Conservation (phyloP, 2,888 invertebrate genomes). For the Rhagium mordax region DNA sequence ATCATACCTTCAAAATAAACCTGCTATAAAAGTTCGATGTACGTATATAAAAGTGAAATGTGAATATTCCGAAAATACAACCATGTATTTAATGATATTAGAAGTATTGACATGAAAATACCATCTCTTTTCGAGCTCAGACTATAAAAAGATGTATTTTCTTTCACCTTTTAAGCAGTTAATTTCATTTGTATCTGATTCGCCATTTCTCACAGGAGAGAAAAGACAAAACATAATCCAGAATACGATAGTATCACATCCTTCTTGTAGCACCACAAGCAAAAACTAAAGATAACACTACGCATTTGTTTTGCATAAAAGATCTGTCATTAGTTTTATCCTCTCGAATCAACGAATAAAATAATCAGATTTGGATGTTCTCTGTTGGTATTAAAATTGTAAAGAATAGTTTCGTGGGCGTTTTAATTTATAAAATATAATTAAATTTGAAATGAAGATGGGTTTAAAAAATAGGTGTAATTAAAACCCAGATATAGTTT, state of each 20-base stretch:
- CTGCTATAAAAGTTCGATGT: no score
- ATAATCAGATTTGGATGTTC: not conserved
- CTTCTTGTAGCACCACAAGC: slow-evolving; percentile 2
- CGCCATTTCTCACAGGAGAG: slow-evolving; percentile 33
- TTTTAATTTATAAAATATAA: no score
- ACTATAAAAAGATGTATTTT: not conserved
- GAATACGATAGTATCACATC: slow-evolving; percentile 21
- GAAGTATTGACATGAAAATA: no score
- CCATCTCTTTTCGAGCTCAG: not conserved
- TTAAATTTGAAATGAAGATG: no score
- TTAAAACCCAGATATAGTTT: no score
- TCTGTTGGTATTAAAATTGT: no score
- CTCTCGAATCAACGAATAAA: not conserved
- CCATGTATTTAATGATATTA: no score
- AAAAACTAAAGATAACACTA: slow-evolving; percentile 27
- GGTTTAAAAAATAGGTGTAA: no score
- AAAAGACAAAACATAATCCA: slow-evolving; percentile 29
- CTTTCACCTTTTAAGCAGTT: slow-evolving; percentile 8
- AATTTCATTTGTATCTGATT: slow-evolving; percentile 34
- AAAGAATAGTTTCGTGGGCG: no score
- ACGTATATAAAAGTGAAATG: no score
- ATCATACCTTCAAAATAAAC: no score
- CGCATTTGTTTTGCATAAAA: slow-evolving; percentile 23
- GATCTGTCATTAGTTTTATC: slow-evolving; percentile 16
- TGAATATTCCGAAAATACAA: no score